Evolutionary conservation across 2,888 invertebrate genomes (phyloP).

Genomic region (Seira musarum): DNA sequence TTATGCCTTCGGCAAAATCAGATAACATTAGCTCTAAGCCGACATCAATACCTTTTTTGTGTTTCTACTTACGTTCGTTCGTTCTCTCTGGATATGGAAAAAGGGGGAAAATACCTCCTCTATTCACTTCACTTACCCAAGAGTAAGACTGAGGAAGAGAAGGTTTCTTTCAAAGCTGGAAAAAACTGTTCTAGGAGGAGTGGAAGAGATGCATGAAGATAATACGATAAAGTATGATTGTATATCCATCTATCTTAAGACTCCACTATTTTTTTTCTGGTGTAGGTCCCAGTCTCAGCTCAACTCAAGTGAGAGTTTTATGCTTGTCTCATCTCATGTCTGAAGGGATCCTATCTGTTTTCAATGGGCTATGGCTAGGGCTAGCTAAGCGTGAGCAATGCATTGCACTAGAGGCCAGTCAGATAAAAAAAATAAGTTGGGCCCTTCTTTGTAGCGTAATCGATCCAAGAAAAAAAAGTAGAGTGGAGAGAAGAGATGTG

Average conservation of each 20-base stretch:
- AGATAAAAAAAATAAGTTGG: neutral
- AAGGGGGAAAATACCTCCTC: neutral
- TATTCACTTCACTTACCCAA: neutral
- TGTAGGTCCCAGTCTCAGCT: neutral
- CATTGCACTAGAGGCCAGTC: too few relatives aligned
- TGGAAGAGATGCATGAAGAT: neutral
- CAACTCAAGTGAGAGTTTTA: neutral
- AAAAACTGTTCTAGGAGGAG: neutral
- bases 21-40: slow-evolving; percentile 52
- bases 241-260: neutral
- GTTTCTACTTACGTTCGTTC: neutral
- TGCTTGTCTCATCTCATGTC: neutral
- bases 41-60: slow-evolving; percentile 50
- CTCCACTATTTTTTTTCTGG: neutral
- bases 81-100: neutral
- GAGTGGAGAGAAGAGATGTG: too few relatives aligned
- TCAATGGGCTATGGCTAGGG: neutral
- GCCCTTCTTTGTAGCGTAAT: neutral
- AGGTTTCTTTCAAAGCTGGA: neutral
- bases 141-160: too few relatives aligned
- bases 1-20: slow-evolving; percentile 48
- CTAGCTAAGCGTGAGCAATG: neutral
- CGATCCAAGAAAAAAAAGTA: neutral
- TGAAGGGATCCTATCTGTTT: neutral
- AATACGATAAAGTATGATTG: neutral